Evolutionary conservation across 2,888 invertebrate genomes (phyloP).

Genomic region (Lithodes maja): DNA sequence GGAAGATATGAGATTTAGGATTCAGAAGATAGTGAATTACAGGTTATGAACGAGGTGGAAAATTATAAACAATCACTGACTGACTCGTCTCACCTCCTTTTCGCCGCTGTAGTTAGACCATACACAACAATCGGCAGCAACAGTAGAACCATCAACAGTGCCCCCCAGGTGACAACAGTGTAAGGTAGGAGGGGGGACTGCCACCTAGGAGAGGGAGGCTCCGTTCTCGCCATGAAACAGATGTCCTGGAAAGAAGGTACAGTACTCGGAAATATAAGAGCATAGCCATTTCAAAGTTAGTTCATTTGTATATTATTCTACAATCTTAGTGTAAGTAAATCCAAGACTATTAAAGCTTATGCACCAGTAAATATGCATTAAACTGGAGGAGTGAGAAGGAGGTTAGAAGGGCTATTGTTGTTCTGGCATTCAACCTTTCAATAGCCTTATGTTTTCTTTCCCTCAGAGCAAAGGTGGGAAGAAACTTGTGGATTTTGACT

Average conservation of each 20-base stretch:
- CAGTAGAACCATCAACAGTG: constrained; percentile 28
- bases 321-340: not conserved
- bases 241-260: constrained; percentile 21
- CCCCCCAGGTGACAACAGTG: constrained; percentile 45
- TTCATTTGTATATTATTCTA: not conserved
- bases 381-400: not conserved
- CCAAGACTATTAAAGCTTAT: no score
- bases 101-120: not conserved
- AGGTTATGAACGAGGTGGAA: no score
- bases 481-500: not conserved
- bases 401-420: no score
- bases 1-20: no score
- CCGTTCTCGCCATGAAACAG: constrained; percentile 47
- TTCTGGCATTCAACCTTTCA: no score
- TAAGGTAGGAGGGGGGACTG: constrained; percentile 50
- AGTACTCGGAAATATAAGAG: no score
- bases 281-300: no score
- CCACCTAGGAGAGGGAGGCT: constrained; percentile 56
- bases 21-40: no score
- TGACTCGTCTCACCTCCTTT: not conserved
- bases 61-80: not conserved
- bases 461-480: no score
- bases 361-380: no score
- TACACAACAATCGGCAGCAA: not conserved
- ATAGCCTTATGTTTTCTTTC: no score